Evolutionary conservation across 2,797 vertebrate genomes (phyloP).

Genomic region (Esox masquinongy): DNA sequence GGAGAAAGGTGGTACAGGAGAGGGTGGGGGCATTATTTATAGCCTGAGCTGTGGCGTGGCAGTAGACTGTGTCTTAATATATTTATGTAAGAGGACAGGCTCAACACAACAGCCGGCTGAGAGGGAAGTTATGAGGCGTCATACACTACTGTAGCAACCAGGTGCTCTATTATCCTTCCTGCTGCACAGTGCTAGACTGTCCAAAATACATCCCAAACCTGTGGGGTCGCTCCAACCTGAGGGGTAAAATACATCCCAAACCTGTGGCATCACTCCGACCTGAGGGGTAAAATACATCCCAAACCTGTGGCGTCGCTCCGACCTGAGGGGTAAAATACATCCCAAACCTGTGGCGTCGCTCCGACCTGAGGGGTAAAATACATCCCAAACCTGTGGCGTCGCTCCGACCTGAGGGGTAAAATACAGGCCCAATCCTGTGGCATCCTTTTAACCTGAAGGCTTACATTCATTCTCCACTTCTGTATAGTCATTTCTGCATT

Average conservation of each 20-base stretch:
- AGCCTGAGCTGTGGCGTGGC: slow-evolving; percentile 50
- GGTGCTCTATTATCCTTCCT: slow-evolving; percentile 6
- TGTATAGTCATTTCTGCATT: not conserved
- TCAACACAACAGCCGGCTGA: slow-evolving; percentile 62
- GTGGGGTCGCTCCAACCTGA: no score
- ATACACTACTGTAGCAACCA: slow-evolving; percentile 41
- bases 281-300: no score
- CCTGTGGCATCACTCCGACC: no score
- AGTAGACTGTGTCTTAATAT: slow-evolving; percentile 69
- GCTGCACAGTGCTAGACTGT: slow-evolving; percentile 6
- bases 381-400: not conserved
- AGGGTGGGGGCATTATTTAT: slow-evolving; percentile 64
- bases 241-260: no score
- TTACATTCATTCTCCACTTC: not conserved
- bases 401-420: no score
- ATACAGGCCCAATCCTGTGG: no score
- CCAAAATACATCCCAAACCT: not conserved
- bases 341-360: not conserved
- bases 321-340: not conserved
- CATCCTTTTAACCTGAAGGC: not conserved
- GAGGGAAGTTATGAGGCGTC: slow-evolving; percentile 28
- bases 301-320: no score
- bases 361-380: not conserved
- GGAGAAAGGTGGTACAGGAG: not conserved
- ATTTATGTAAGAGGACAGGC: slow-evolving; percentile 66